Conservation (phyloP, 2,888 invertebrate genomes). For the Orthosia gothica region DNA sequence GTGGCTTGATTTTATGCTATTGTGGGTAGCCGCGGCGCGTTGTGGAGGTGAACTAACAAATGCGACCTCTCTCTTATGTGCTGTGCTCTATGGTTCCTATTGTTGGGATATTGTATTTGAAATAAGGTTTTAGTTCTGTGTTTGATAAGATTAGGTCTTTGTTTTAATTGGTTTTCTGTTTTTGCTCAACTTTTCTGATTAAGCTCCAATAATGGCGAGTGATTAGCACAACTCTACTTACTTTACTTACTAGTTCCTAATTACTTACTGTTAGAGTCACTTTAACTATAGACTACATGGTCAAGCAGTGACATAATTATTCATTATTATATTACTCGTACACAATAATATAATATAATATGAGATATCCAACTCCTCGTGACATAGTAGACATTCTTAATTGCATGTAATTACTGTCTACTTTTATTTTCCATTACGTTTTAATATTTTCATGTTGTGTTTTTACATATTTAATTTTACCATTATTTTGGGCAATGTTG, state of each 20-base stretch:
- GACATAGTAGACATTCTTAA: neutral
- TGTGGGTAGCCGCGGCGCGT: conserved; percentile 51
- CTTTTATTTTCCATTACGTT: neutral
- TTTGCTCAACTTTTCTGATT: neutral
- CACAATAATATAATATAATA: too few species aligned
- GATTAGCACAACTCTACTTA: too few species aligned
- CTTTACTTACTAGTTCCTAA: too few species aligned
- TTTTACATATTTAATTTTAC: too few species aligned
- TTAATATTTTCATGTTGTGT: neutral
- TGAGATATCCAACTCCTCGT: neutral
- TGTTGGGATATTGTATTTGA: conserved; percentile 30
- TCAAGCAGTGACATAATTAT: neutral
- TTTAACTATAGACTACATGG: neutral
- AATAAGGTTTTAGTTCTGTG: conserved; percentile 1
- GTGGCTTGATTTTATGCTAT: conserved; percentile 13
- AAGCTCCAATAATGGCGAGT: neutral
- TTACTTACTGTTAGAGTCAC: too few species aligned
- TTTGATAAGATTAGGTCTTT: conserved; percentile 18
- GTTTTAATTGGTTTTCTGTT: conserved; percentile 14
- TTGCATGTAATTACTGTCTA: conserved; percentile 4
- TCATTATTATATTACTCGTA: too few species aligned
- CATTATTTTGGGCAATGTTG: too few species aligned
- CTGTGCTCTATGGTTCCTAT: conserved; percentile 39
- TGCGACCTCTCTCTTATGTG: conserved; percentile 51
- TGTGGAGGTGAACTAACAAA: conserved; percentile 43